phyloP scores from a whole-genome alignment of 2,797 vertebrate genomes.

The Scolopax bukidnonensis region DNA sequence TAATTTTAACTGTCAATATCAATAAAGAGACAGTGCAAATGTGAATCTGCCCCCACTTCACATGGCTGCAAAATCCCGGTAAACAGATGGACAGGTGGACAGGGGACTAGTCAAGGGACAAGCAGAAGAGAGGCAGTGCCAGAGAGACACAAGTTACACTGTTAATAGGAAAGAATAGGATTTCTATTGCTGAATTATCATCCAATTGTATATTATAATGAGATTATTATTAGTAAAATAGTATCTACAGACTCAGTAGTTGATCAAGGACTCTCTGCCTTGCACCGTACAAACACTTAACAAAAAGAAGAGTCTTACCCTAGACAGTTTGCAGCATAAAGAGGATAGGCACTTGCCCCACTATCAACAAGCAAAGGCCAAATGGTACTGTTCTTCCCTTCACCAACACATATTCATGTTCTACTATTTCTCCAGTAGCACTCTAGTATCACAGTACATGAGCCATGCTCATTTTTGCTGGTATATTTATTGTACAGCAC shows the following conservation, averaged over 20 bases:
- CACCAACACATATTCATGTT: not conserved
- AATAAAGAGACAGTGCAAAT: not conserved
- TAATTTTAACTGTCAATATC: not conserved
- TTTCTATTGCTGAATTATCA: not conserved
- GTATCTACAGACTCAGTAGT: not conserved
- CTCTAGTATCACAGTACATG: not conserved
- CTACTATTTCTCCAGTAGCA: not conserved
- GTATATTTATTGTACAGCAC: not conserved
- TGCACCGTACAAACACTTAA: not conserved
- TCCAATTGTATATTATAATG: not conserved
- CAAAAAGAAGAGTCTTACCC: not conserved
- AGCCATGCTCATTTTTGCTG: not conserved
- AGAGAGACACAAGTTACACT: not conserved
- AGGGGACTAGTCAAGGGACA: not conserved
- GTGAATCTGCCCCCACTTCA: not conserved
- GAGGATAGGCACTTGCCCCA: accelerated
- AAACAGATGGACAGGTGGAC: not conserved
- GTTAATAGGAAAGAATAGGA: not conserved
- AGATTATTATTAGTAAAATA: not conserved
- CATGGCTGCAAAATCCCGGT: not conserved
- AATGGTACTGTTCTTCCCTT: not conserved
- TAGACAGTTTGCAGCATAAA: not conserved
- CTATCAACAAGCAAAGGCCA: not conserved
- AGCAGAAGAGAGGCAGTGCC: not conserved
- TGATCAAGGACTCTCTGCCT: not conserved